Evolutionary conservation across 2,113 vertebrate species (phyloP).

Genomic region (Gymnocephalus cernua): DNA sequence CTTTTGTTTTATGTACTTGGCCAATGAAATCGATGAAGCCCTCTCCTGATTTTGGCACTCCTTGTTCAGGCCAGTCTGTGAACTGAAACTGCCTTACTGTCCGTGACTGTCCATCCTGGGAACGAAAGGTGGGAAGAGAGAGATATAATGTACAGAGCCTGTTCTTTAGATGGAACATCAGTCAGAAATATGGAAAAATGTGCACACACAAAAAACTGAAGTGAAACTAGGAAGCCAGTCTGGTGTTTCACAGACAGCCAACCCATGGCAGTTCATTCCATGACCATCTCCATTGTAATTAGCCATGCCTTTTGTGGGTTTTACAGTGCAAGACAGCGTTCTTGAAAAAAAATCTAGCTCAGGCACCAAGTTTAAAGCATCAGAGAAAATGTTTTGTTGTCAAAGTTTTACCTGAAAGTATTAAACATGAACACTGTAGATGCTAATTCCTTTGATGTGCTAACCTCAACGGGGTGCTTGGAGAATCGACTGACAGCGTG

Average conservation of each 20-base stretch:
- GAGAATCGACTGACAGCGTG: constrained; percentile 73
- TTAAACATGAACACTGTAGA: constrained; percentile 66
- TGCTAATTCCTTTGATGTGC: constrained; percentile 79
- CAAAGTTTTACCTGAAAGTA: constrained; percentile 74
- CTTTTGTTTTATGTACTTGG: constrained; percentile 99
- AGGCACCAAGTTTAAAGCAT: constrained; percentile 35
- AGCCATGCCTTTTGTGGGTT: neutral
- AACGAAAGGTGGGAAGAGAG: neutral
- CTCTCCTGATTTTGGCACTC: constrained; percentile 99
- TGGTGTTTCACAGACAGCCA: neutral
- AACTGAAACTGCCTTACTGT: constrained; percentile 99
- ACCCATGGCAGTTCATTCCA: neutral
- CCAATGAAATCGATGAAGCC: constrained; percentile 99
- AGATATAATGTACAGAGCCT: neutral
- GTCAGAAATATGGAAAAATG: constrained; percentile 35
- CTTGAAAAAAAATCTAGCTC: neutral
- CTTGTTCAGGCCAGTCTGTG: constrained; percentile 99
- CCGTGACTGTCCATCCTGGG: constrained; percentile 96
- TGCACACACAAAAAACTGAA: neutral
- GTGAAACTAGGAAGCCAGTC: neutral
- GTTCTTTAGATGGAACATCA: constrained; percentile 38
- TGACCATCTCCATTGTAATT: neutral
- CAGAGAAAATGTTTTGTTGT: constrained; percentile 54
- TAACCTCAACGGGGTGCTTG: constrained; percentile 57
- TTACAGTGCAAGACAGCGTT: constrained; percentile 8